These are phyloP conservation scores for Corvus cornix DNA, from an alignment of 2,113 vertebrate genomes.

Conservation along the genomic window DNA sequence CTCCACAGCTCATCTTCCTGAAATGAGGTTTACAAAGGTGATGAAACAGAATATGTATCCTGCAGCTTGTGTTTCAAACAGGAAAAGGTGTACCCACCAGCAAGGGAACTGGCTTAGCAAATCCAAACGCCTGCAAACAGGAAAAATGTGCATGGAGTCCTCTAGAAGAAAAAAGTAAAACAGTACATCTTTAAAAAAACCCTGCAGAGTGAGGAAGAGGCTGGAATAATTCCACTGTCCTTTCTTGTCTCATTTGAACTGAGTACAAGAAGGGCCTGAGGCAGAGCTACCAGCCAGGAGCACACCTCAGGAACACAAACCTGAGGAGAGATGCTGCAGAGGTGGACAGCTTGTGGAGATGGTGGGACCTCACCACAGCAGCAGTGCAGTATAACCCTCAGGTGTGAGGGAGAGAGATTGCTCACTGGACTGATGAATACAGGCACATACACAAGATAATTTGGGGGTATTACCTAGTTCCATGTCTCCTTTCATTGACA, in stretches of 20 bases:
- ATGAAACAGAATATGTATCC: neutral
- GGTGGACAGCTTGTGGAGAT: neutral
- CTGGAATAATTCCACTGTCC: neutral
- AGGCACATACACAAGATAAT: neutral
- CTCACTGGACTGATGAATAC: neutral
- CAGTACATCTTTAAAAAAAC: neutral
- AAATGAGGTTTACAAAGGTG: neutral
- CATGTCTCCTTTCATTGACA: neutral
- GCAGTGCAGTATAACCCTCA: neutral
- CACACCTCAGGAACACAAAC: neutral
- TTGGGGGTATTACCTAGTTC: neutral
- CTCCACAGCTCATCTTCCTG: neutral
- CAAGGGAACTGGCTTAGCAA: neutral
- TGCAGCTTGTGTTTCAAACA: neutral
- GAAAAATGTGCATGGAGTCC: neutral
- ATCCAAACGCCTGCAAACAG: neutral
- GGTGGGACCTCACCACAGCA: neutral
- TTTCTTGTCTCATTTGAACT: neutral
- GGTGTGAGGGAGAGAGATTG: neutral
- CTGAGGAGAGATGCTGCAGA: neutral
- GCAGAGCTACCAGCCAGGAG: conserved; percentile 13
- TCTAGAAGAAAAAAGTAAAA: neutral
- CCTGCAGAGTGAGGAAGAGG: neutral
- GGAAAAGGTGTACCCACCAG: neutral
- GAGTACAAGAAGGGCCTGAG: neutral